Conservation (phyloP, 2,797 vertebrate genomes). For the Macropodus opercularis region DNA sequence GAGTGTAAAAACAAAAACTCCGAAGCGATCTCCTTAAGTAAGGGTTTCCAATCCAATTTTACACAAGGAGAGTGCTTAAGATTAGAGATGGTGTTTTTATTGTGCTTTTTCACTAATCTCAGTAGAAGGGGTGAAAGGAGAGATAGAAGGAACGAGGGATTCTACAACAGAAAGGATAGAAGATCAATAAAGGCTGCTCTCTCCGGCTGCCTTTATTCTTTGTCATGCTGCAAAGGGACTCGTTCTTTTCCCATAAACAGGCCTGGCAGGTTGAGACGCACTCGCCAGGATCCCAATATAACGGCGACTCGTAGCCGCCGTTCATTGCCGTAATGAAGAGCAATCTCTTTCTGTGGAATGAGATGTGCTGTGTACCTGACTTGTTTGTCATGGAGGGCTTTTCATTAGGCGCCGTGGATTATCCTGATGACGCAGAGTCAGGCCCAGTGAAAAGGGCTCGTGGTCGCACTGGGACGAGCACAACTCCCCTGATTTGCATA, state of each 20-base stretch:
- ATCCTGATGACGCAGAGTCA: slow-evolving; percentile 20
- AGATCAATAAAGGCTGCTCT: slow-evolving; percentile 71
- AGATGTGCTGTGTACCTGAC: slow-evolving; percentile 35
- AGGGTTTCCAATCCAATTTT: slow-evolving; percentile 78
- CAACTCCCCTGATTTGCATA: slow-evolving; percentile 58
- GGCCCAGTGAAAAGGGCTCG: slow-evolving; percentile 29
- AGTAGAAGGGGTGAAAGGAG: slow-evolving; percentile 59
- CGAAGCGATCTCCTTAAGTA: slow-evolving; percentile 76
- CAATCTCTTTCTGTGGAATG: slow-evolving; percentile 23
- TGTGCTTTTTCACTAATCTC: slow-evolving; percentile 71
- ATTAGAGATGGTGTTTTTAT: slow-evolving; percentile 73
- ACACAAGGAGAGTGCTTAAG: slow-evolving; percentile 69
- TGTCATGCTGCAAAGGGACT: slow-evolving; percentile 46
- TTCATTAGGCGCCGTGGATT: slow-evolving; percentile 30
- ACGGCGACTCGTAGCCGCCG: background rate
- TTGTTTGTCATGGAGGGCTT: slow-evolving; percentile 20
- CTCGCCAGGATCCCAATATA: slow-evolving; percentile 28
- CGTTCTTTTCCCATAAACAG: slow-evolving; percentile 51
- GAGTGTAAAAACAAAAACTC: slow-evolving; percentile 65
- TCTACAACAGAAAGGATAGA: slow-evolving; percentile 46
- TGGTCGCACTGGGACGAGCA: slow-evolving; percentile 47
- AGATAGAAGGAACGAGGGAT: slow-evolving; percentile 50
- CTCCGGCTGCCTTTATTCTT: slow-evolving; percentile 58
- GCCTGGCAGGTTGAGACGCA: slow-evolving; percentile 47
- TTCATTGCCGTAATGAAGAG: slow-evolving; percentile 22